Evolutionary conservation across 1,140 invertebrate genomes (phyloP).

Genomic region (Ostrea edulis): DNA sequence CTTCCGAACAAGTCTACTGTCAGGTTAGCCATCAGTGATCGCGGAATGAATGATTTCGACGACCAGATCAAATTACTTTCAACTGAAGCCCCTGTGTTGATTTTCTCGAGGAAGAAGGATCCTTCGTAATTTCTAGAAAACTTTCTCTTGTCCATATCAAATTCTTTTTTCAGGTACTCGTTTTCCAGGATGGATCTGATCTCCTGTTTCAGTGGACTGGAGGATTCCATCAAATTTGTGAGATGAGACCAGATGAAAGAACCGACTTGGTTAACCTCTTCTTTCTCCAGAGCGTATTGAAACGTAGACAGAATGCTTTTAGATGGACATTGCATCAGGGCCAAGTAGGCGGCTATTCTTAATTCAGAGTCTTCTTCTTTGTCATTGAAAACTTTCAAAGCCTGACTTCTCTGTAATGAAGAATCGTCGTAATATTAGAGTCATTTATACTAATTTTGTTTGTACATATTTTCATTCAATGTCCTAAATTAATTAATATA

Average conservation of each 20-base stretch:
- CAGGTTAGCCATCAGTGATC: slow-evolving; percentile 89
- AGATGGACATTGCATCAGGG: slow-evolving; percentile 92
- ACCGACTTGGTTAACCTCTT: slow-evolving; percentile 95
- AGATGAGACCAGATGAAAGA: slow-evolving; percentile 97
- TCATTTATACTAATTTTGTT: neutral
- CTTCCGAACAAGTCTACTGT: slow-evolving; percentile 92
- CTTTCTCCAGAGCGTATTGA: slow-evolving; percentile 84
- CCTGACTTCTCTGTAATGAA: slow-evolving; percentile 67
- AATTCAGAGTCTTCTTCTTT: slow-evolving; percentile 89
- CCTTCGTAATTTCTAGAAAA: slow-evolving; percentile 92
- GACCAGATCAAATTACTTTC: slow-evolving; percentile 88
- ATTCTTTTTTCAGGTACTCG: slow-evolving; percentile 86
- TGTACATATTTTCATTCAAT: neutral
- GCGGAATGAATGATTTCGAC: slow-evolving; percentile 91
- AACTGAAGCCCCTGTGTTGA: slow-evolving; percentile 71
- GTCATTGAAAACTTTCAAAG: slow-evolving; percentile 85
- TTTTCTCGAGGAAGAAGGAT: slow-evolving; percentile 73
- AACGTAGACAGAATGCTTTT: slow-evolving; percentile 88
- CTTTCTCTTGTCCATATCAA: slow-evolving; percentile 89
- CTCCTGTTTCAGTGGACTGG: slow-evolving; percentile 89
- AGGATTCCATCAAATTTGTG: slow-evolving; percentile 91
- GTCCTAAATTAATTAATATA: neutral
- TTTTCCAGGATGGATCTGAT: slow-evolving; percentile 91
- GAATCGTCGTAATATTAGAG: neutral
- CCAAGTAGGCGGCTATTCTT: slow-evolving; percentile 91